phyloP scores from a whole-genome alignment of 2,888 invertebrate species.

The Mystacides longicornis region DNA sequence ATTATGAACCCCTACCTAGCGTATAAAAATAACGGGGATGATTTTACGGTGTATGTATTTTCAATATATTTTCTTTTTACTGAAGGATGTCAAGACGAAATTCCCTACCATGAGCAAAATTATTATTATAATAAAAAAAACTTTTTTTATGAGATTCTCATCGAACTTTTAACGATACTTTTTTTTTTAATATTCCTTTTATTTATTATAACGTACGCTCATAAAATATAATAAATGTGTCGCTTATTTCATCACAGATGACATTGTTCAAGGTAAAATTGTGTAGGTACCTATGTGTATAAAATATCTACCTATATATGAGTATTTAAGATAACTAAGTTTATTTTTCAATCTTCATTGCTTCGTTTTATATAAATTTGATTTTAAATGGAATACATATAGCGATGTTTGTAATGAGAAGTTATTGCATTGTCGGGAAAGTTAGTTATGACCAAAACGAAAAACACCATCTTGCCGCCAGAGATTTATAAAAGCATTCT shows the following conservation, averaged over 20 bases:
- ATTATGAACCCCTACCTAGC: too few species aligned
- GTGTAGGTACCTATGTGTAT: not conserved
- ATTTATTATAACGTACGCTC: not conserved
- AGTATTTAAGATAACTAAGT: too few species aligned
- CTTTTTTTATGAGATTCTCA: too few species aligned
- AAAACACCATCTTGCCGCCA: slow-evolving; percentile 6
- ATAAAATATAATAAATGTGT: not conserved
- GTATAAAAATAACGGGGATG: too few species aligned
- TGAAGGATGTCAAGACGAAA: not conserved
- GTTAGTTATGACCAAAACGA: not conserved
- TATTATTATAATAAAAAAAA: too few species aligned
- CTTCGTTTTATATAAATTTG: not conserved
- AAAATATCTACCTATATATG: too few species aligned
- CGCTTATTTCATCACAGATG: not conserved
- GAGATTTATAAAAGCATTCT: slow-evolving; percentile 12
- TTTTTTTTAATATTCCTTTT: not conserved
- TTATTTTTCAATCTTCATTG: too few species aligned
- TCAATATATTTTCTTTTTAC: not conserved
- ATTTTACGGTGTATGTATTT: not conserved
- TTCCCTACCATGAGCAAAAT: too few species aligned
- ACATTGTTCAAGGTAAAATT: not conserved
- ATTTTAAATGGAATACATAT: not conserved
- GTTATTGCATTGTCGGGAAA: not conserved
- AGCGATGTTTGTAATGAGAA: not conserved
- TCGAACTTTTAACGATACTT: too few species aligned